Conservation (phyloP, 2,888 invertebrate species). For the Crematogaster levior region DNA sequence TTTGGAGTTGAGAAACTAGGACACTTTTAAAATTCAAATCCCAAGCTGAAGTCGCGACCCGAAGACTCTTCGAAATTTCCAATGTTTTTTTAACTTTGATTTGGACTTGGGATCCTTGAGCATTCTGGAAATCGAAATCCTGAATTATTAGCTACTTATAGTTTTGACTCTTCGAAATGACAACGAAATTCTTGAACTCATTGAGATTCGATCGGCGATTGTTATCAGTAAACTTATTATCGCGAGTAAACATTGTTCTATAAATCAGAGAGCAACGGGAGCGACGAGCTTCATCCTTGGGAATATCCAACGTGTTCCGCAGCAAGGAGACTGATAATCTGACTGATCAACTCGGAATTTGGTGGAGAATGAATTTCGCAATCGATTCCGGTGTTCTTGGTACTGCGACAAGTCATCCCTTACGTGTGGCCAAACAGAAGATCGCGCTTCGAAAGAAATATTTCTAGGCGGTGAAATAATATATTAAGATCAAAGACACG, state of each 20-base stretch:
- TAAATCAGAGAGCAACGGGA: not conserved
- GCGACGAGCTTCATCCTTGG: not conserved
- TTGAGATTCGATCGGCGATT: slow-evolving; percentile 8
- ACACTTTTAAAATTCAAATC: not conserved
- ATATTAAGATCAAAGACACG: slow-evolving; percentile 20
- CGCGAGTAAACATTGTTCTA: not conserved
- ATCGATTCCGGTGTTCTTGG: not conserved
- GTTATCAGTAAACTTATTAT: not conserved
- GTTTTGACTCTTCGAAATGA: not conserved
- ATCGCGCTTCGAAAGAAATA: slow-evolving; percentile 32
- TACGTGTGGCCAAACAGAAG: not conserved
- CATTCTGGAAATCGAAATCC: not conserved
- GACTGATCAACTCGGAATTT: no score
- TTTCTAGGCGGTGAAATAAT: slow-evolving; percentile 26
- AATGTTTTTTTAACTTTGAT: not conserved
- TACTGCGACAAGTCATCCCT: not conserved
- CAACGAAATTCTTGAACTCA: not conserved
- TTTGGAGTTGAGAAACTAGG: not conserved
- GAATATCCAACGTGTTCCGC: not conserved
- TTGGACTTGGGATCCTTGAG: not conserved
- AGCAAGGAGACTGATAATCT: not conserved
- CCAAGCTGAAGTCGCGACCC: not conserved
- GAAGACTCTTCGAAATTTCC: not conserved
- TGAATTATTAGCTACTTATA: not conserved
- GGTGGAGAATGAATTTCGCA: not conserved